Base-by-base conservation (phyloP, 2,888 invertebrate genomes). In the Amitus sp. region DNA sequence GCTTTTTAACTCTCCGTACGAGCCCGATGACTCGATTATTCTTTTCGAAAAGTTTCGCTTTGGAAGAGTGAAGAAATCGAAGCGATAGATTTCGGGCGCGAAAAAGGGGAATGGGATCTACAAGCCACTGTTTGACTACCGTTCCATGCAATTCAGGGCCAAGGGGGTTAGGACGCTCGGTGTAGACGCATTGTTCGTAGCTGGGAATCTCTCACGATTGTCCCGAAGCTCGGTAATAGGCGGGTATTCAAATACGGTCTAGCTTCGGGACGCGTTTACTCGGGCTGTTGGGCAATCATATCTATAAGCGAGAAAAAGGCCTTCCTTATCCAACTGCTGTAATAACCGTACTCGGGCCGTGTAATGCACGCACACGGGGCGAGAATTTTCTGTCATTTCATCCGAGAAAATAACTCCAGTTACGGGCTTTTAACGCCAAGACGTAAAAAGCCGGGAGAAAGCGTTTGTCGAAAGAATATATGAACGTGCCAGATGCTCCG, bases 131-230 rank as follows among this genome's bases (percentile, higher is more conserved):
- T 74, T 75, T 76, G 71, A 74, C 75, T 72, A 69, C 70, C 69
- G 72, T 75, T 73, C 68, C 72, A 68, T 64, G 63, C 66, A n/a
- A 73, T 65, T 65, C 68, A 68, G 68, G 62, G 62, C 63, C 61
- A 61, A 65, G 63, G 43, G n/a, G 56, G 68, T 59, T 57, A 62
- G 55, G 57, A 51, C 52, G 65, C 47, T 40, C 66, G 64, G 63
- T 67, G 61, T 65, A 66, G 66, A 71, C 59, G 71, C 72, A 79
- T 79, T 79, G 79, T 80, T 76, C 71, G 65, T 69, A 68, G 67
- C 73, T 80, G 82, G 78, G 81, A 80, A 70, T 76, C 76, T 81
- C 81, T 74, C 82, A 82, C 76, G 76, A 81, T 82, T 82, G 80
- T 81, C 79, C 69, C 63, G 73, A 67, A 73, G 73, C 72, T 74